These are phyloP conservation scores for Rhincodon typus DNA, from an alignment of 2,797 vertebrate species.

Conservation along the genomic window DNA sequence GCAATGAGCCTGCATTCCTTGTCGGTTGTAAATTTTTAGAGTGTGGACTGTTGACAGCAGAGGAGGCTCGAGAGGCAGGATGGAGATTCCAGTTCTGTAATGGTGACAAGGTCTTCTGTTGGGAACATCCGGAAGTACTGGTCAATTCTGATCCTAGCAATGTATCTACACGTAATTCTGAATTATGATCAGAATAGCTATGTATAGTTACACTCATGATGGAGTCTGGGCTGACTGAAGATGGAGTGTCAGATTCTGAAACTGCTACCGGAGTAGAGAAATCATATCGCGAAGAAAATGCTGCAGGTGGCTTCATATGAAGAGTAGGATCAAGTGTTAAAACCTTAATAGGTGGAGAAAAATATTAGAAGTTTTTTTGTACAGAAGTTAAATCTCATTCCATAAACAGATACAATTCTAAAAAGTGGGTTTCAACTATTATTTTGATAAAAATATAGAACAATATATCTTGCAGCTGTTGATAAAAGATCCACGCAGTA, in stretches of 20 bases:
- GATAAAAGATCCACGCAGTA: background rate
- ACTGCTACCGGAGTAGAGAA: slow-evolving; percentile 53
- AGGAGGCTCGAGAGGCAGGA: slow-evolving; percentile 44
- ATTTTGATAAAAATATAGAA: background rate
- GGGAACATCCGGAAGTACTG: slow-evolving; percentile 48
- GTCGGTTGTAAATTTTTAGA: slow-evolving; percentile 44
- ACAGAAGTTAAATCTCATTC: background rate
- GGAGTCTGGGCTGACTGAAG: slow-evolving; percentile 72
- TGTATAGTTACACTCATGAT: slow-evolving; percentile 61
- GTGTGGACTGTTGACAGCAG: slow-evolving; percentile 43
- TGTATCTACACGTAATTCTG: slow-evolving; percentile 65
- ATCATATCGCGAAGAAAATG: slow-evolving; percentile 56
- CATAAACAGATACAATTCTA: background rate
- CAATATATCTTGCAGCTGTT: background rate
- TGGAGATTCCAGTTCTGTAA: slow-evolving; percentile 48
- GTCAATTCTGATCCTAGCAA: slow-evolving; percentile 51
- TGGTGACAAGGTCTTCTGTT: slow-evolving; percentile 46
- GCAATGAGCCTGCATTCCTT: slow-evolving; percentile 48
- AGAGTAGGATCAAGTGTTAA: slow-evolving; percentile 68
- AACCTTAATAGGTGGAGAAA: slow-evolving; percentile 56
- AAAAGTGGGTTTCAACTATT: background rate
- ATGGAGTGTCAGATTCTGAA: slow-evolving; percentile 47
- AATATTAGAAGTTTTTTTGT: background rate
- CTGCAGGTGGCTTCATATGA: slow-evolving; percentile 64
- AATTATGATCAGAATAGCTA: slow-evolving; percentile 65